Evolutionary conservation across 2,888 invertebrate genomes (phyloP).

Genomic region (Rhopalosiphum nymphaeae): DNA sequence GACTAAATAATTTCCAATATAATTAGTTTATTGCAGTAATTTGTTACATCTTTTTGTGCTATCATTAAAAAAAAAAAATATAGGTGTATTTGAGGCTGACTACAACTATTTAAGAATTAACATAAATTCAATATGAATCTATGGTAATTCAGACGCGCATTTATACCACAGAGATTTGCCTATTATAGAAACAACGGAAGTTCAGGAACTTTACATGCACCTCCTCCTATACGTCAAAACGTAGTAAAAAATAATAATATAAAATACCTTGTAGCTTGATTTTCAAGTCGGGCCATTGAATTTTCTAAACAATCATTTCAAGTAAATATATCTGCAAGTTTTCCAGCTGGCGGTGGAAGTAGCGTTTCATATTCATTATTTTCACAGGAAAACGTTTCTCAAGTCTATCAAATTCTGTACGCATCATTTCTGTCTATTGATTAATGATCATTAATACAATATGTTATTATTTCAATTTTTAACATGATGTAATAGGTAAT

Average conservation of each 20-base stretch:
- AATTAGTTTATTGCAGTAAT: no score
- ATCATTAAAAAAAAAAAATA: no score
- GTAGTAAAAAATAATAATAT: not conserved
- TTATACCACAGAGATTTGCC: no score
- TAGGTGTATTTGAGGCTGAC: no score
- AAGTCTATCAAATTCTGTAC: conserved; percentile 92
- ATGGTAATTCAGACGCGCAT: no score
- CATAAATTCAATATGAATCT: no score
- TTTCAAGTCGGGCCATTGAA: conserved; percentile 92
- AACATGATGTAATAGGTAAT: not conserved
- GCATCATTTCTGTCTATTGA: conserved; percentile 82
- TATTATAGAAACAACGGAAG: no score
- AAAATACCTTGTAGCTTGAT: conserved; percentile 81
- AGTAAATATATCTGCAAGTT: conserved; percentile 90
- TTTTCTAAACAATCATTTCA: conserved; percentile 97
- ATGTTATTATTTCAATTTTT: not conserved
- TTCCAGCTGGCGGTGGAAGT: conserved; percentile 92
- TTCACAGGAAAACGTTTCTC: conserved; percentile 95
- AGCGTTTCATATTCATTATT: conserved; percentile 96
- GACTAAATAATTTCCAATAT: no score
- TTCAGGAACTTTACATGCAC: not conserved
- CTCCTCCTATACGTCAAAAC: not conserved
- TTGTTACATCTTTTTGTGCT: no score
- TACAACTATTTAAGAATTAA: no score
- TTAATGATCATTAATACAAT: conserved; percentile 2